phyloP scores from a whole-genome alignment of 2,113 vertebrate genomes.

The Corythornis madagascariensis region DNA sequence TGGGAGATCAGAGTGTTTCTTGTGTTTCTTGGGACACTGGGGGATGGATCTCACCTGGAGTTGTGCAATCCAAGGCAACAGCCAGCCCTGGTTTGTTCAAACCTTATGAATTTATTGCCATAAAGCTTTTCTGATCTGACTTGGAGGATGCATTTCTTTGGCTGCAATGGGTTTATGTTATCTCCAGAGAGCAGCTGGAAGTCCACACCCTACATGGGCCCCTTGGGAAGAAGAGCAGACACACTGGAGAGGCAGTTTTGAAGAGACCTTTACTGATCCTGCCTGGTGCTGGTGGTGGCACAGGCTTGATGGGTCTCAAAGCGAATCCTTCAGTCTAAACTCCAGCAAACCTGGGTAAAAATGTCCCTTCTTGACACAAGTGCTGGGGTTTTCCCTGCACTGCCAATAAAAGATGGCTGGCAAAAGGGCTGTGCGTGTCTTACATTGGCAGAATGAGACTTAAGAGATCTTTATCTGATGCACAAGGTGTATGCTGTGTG shows the following conservation, averaged over 20 bases:
- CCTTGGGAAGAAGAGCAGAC: neutral
- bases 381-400: neutral
- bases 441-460: neutral
- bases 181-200: constrained; percentile 37
- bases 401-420: neutral
- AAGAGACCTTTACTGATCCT: neutral
- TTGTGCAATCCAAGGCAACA: constrained; percentile 12
- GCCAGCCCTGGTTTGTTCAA: constrained; percentile 15
- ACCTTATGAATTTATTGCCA: neutral
- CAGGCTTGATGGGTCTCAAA: rapidly evolving
- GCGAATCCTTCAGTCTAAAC: neutral
- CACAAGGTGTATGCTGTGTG: neutral
- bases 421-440: neutral
- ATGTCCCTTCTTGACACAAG: neutral
- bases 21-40: neutral
- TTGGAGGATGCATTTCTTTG: neutral
- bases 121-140: neutral
- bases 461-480: neutral
- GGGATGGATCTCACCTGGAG: neutral
- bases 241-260: neutral
- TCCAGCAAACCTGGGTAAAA: neutral
- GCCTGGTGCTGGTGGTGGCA: neutral
- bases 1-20: neutral
- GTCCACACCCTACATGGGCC: neutral
- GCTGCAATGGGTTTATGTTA: neutral